Base-by-base conservation (phyloP, 92 coral and sea anemone species). In the Pocillopora grandis region DNA sequence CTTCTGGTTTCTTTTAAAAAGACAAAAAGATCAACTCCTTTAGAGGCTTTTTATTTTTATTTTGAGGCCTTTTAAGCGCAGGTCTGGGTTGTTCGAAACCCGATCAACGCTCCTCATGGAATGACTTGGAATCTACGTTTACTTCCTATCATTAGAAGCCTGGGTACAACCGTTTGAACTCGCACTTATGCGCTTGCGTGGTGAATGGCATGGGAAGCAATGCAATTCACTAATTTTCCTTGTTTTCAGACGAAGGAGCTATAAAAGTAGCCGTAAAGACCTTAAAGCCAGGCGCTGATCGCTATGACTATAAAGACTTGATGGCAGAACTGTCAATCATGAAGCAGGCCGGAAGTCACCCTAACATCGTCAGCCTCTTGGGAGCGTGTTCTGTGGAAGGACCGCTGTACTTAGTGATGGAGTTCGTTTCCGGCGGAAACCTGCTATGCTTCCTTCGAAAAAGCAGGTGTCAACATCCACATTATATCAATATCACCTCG, bases 351-450 rank as follows among this genome's bases (percentile, higher is more conserved):
- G 91, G 94, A 49, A 57, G 78, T 18, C 94, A 91, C 76, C 84
- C 85, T 1, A 91, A 91, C 64, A 87, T 91, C 52, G 90, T 91
- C 31, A 56, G 87, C 42, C 89, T 88, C 58, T 21, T 91, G 9
- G 94, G 94, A 18, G 90, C 88, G 59, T 91, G 91, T 82, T 74
- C 87, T 57, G 71, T 63, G 72, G 91, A 82, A 9, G 88, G 86
- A 71, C 87, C 91, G 78, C 91, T 91, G 87, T 88, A 85, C 84
- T 67, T 91, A 21, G 84, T 91, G 52, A 91, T 82, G 58, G 94
- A 88, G 76, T 81, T 77, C 66, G 92, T 91, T 61, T 81, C 94
- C 55, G 91, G 91, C 27, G 94, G 94, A 14, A 84, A 86, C 67
- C 91, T 91, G 36, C 59, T 91, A 36, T 84, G 75, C 19, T 85